A percentile compares a stretch with the other conserved stretches of the same genome.
These are phyloP conservation scores for Oncorhynchus nerka DNA, from an alignment of 2,113 vertebrate genomes.

Conservation along the genomic window DNA sequence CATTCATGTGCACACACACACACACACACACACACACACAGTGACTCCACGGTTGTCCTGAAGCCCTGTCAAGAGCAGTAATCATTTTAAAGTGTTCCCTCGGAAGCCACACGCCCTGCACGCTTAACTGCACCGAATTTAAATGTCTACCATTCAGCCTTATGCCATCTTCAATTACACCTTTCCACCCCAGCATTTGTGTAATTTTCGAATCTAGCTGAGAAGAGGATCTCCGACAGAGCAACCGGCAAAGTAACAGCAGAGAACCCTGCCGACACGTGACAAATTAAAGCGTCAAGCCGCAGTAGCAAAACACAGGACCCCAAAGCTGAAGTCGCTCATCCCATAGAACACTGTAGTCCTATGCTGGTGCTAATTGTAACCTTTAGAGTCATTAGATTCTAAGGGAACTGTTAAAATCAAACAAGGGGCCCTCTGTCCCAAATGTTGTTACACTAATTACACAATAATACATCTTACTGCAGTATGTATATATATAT, in stretches of 20 bases:
- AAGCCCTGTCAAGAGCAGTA: slow-evolving; percentile 83
- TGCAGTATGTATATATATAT: too few relatives aligned
- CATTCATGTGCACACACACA: background rate
- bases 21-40: slow-evolving; percentile 34
- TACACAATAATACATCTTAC: too few relatives aligned
- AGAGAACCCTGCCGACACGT: background rate
- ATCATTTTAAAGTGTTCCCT: slow-evolving; percentile 85
- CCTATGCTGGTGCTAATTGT: too few relatives aligned
- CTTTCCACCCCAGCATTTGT: slow-evolving; percentile 98
- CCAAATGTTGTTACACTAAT: too few relatives aligned
- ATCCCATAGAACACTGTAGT: background rate
- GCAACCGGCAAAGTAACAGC: slow-evolving; percentile 36
- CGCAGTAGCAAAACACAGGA: background rate
- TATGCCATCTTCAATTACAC: slow-evolving; percentile 99
- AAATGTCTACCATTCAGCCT: slow-evolving; percentile 97
- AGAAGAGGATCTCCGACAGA: slow-evolving; percentile 63
- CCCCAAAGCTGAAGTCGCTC: background rate
- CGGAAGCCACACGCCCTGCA: slow-evolving; percentile 83
- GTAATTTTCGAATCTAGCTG: slow-evolving; percentile 95
- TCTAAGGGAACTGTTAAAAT: too few relatives aligned
- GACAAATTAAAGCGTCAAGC: background rate
- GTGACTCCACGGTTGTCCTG: slow-evolving; percentile 55
- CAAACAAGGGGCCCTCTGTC: too few relatives aligned
- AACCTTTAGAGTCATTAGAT: too few relatives aligned
- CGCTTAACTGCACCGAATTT: slow-evolving; percentile 94